Conservation (phyloP, 2,797 vertebrate species). For the Natrix natrix region DNA sequence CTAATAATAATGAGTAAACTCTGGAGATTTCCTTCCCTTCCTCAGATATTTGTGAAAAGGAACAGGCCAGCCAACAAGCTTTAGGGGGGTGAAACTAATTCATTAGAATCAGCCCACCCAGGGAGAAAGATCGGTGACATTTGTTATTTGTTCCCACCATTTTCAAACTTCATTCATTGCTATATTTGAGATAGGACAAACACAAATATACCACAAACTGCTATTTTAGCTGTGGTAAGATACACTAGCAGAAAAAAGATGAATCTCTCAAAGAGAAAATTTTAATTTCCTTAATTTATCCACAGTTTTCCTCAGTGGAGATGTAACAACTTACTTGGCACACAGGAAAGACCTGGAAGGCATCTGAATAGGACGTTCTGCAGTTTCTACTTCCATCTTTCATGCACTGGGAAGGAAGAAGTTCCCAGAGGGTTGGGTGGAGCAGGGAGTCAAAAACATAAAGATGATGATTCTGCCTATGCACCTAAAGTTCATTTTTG, state of each 20-base stretch:
- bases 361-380: neutral
- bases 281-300: conserved; percentile 25
- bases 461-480: neutral
- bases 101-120: neutral
- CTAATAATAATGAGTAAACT: neutral
- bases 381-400: neutral
- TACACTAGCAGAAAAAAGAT: conserved; percentile 30
- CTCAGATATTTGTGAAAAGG: neutral
- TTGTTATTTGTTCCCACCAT: neutral
- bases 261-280: conserved; percentile 41
- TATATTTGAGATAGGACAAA: neutral
- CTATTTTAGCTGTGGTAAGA: neutral
- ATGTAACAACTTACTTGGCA: conserved; percentile 29
- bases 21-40: neutral
- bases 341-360: neutral
- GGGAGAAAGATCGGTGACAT: neutral
- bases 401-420: neutral
- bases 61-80: neutral
- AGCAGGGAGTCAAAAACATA: neutral
- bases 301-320: conserved; percentile 29
- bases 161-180: neutral
- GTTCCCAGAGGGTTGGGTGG: neutral
- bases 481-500: neutral
- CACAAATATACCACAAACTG: neutral
- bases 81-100: neutral